Conservation (phyloP, 53 echinoderm and acorn worm genomes). For the Henricia sp. region DNA sequence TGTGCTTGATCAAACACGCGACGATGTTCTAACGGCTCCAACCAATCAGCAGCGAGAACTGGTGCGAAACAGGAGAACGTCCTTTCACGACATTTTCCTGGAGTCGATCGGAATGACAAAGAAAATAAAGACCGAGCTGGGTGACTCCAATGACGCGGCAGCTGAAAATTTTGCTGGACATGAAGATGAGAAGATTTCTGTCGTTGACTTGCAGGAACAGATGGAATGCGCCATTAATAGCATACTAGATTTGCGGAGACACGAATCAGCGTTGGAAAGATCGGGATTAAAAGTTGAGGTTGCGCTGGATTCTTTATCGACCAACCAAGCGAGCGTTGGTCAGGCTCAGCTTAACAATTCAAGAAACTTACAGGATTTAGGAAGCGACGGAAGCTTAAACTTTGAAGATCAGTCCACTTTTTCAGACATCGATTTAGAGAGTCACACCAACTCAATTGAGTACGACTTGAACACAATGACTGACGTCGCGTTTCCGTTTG, state of each 20-base stretch:
- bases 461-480: constrained; percentile 14
- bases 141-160: no score
- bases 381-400: background rate
- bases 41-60: background rate
- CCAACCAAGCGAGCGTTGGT: background rate
- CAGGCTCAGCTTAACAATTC: background rate
- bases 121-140: background rate
- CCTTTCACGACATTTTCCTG: constrained; percentile 26
- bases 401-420: constrained; percentile 15
- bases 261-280: constrained; percentile 1
- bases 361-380: background rate
- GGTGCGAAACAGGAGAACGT: background rate
- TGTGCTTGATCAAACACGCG: background rate
- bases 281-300: background rate
- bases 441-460: constrained; percentile 31
- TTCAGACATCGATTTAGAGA: constrained; percentile 21
- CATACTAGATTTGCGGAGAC: constrained; percentile 81
- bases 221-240: constrained; percentile 94
- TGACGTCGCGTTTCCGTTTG: constrained; percentile 26
- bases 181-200: constrained; percentile 10
- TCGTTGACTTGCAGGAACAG: constrained; percentile 80
- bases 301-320: background rate
- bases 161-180: constrained; percentile 7
- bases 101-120: constrained; percentile 1
- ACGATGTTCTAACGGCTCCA: background rate